Base-by-base conservation (phyloP, 2,797 vertebrate species). In the Myotis vivesi region DNA sequence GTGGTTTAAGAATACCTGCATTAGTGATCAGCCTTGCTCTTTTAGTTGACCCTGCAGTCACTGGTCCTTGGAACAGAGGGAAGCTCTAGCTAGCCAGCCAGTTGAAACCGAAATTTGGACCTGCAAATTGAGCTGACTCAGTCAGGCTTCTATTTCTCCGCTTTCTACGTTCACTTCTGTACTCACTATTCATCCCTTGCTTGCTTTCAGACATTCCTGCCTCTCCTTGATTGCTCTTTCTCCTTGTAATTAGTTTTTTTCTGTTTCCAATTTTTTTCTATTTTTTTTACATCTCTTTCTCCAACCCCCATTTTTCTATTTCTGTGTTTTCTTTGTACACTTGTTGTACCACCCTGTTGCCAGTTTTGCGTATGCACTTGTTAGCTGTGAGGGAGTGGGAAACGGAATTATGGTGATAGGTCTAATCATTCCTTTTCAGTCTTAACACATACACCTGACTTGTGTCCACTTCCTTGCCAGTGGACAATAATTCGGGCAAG, bases 161-260 rank as follows among this genome's bases (percentile, higher is more conserved):
- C 33, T 69, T 94, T 91, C 44, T 79, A 0, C 44, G 92, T 93
- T 82, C n/a, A 73, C 8, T 5, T 12, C 0, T 41, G 12, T 71
- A 3, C 0, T 16, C 13, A 49, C 0, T 30, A 0, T 2, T 51
- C 73, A 22, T 22, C 80, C 25, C 6, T 46, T 90, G 8, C 23
- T 82, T 77, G 44, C 6, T 44, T 62, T 20, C 28, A 15, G 33
- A 75, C 33, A 46, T 64, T 33, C 30, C 46, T 85, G 49, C 33
- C 68, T 95, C 82, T 94, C 93, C 10, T n/a, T 33, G 28, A 72
- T 33, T 79, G 28, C 23, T 76, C 36, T 94, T 87, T 89, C 19
- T 41, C 49, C 17, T 6, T 83, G 49, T 90, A 83, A 73, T 75
- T 90, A 33, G 87, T 80, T 72, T 91, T 92, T 80, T 71, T 81